Base-by-base conservation (phyloP, 2,113 vertebrate genomes). In the Platycercus adscitus region DNA sequence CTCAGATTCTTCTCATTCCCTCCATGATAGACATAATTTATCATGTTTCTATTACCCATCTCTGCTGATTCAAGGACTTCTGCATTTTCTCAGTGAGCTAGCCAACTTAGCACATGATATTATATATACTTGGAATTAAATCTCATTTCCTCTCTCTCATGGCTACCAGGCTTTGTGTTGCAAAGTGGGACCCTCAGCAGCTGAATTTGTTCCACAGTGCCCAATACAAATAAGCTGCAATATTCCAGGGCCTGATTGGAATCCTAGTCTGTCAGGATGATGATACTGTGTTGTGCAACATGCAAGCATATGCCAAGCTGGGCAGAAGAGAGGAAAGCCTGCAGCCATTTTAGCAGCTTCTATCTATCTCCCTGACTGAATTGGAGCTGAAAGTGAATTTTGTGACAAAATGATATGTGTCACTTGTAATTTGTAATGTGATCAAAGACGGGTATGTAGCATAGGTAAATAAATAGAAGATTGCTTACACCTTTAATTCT, bases 241-340 rank as follows among this genome's bases (percentile, higher is more conserved):
- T 39, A 61, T 82, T 23, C 26, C 39, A 56, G 49, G 31, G 37
- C 41, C 44, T 63, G 46, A 49, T 28, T 44, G 41, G 41, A 88
- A 78, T 78, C 41, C 18, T 4, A 2, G 20, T 72, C 19, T 29
- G 11, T 47, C 41, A 46, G 64, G 68, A 39, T 64, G 58, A 29
- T 3, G 1, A 56, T 56, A 43, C 39, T 11, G 0, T 2, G 4
- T 39, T 14, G 0, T 43, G 44, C 37, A 47, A 14, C 7, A 16
- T 33, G 39, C 53, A 73, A 43, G 68, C 5, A 4, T 29, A 10
- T 37, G 61, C 37, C 58, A 61, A 65, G 18, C 43, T 65, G 75
- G 80, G 49, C 41, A 70, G 64, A 47, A 44, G 14, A 53, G 60
- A 92, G 53, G 64, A 92, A 83, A 86, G 64, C 41, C 68, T 56